Evolutionary conservation across 23 tunicate genomes (phyloP).

Genomic region (Botrylloides violaceus): DNA sequence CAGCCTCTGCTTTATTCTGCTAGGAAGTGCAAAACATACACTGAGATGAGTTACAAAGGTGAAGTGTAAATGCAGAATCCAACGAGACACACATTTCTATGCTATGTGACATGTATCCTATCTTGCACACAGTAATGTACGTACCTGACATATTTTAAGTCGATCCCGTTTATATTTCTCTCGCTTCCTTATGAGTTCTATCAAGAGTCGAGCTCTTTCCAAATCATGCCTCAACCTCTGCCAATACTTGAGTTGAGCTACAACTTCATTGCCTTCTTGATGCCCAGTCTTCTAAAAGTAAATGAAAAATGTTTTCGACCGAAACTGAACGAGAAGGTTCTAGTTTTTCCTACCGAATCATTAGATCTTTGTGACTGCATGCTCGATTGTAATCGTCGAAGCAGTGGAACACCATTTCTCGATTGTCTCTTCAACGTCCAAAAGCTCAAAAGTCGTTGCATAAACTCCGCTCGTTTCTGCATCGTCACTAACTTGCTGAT

Average conservation of each 20-base stretch:
- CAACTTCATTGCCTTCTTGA: conserved; percentile 36
- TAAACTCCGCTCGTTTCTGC: conserved; percentile 50
- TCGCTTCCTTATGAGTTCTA: conserved; percentile 78
- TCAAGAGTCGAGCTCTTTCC: conserved; percentile 79
- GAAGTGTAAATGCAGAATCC: no score
- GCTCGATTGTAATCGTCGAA: conserved; percentile 80
- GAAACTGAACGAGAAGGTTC: neutral
- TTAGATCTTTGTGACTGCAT: conserved; percentile 44
- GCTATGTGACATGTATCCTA: no score
- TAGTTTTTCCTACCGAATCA: conserved; percentile 36
- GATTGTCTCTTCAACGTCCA: conserved; percentile 92
- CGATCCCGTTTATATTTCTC: conserved; percentile 65
- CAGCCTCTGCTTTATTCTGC: no score
- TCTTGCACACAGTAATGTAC: no score
- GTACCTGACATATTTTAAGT: conserved; percentile 58
- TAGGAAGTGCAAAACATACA: no score
- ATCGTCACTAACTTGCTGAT: conserved; percentile 58
- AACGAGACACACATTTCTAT: no score
- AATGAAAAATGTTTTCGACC: neutral
- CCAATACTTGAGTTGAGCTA: conserved; percentile 82
- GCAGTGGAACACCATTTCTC: conserved; percentile 94
- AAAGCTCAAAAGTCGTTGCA: conserved; percentile 78
- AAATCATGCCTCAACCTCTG: conserved; percentile 86
- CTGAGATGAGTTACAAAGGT: no score
- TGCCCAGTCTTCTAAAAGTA: conserved; percentile 36